Base-by-base conservation (phyloP, 2,113 vertebrate species). In the Conger conger region DNA sequence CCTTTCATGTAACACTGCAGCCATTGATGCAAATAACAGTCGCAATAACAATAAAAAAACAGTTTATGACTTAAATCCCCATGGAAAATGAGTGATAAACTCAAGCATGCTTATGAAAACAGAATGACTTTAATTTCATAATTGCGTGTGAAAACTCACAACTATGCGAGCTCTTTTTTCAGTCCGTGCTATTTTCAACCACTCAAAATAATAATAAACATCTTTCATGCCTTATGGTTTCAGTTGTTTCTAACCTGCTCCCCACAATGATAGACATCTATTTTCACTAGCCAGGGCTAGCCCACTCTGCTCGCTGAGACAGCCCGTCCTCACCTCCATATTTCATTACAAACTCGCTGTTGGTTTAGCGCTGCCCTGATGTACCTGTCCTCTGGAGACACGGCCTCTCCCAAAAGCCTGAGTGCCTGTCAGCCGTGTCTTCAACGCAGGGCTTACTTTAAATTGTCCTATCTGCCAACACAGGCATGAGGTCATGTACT, bases 371-470 rank as follows among this genome's bases (percentile, higher is more conserved):
- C 82, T 87, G 82, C 81, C 85, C 87, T 79, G 84, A 83, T 86
- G 85, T 80, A 88, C 85, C 86, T 85, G 79, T 87, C 82, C 82
- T 40, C 68, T 80, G 50, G 38, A 33, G 80, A 85, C 30, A 45
- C 45, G 83, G 82, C 27, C 83, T 81, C 85, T 68, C 83, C 82
- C 40, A 2, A 16, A 78, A 79, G 84, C 83, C 63, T 81, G 45
- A 57, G 79, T 87, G 85, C 77, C 85, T 82, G 85, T 88, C 60
- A 81, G 83, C 86, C 88, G 88, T 83, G 82, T 35, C 73, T 73
- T 73, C 82, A 27, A 42, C 54, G 77, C 27, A 85, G 73, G 81
- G 7, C 20, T n/a, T 68, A n/a, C n/a, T 68, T 27, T 83, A 42
- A 42, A 42, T 6, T 6, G 40, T 4, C 40, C 40, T 42, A 50